Conservation (phyloP, 1,140 invertebrate genomes). For the Lanistes nyassanus region DNA sequence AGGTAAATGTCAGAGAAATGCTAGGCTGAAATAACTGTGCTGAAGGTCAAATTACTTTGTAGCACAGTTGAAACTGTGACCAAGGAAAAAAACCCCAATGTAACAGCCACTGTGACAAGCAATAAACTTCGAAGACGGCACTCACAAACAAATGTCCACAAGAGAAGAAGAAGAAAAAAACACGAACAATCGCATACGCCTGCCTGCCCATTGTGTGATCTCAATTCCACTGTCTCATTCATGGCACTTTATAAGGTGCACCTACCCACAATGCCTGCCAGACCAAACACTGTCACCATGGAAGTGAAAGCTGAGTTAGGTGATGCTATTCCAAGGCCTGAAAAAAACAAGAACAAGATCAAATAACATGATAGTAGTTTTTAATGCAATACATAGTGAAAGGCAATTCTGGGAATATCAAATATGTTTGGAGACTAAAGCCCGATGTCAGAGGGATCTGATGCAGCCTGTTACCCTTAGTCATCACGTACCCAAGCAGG, state of each 20-base stretch:
- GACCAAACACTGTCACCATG: constrained; percentile 86
- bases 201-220: not conserved
- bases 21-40: too few species aligned
- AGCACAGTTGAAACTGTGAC: too few species aligned
- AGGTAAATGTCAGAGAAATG: too few species aligned
- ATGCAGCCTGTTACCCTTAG: too few species aligned
- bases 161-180: constrained; percentile 8
- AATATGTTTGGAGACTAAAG: too few species aligned
- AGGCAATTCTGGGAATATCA: too few species aligned
- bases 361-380: not conserved
- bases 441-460: too few species aligned
- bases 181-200: not conserved
- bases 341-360: constrained; percentile 24
- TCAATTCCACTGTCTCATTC: not conserved
- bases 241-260: not conserved
- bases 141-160: not conserved
- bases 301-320: constrained; percentile 86
- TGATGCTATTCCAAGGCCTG: constrained; percentile 78
- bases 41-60: too few species aligned
- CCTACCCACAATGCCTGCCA: constrained; percentile 84
- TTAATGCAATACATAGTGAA: not conserved
- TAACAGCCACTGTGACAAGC: too few species aligned
- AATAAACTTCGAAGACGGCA: too few species aligned
- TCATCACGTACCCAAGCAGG: constrained; percentile 47
- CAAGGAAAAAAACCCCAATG: too few species aligned